Base-by-base conservation (phyloP, 2,888 invertebrate genomes). In the Didymodactylos carnosus region DNA sequence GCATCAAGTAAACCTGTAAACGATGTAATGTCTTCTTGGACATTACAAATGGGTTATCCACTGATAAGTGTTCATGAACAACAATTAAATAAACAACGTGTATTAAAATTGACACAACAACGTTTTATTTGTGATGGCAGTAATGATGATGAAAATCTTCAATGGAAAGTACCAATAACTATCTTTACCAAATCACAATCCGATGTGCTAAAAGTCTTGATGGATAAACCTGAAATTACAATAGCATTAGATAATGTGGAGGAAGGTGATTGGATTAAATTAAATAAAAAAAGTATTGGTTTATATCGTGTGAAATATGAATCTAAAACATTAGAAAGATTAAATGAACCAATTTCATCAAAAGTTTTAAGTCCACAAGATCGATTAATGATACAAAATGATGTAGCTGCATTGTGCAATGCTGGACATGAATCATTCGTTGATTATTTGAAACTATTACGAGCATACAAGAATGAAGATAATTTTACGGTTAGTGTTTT, bases 401-500 rank as follows among this genome's bases (percentile, higher is more conserved):
- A 73, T 70, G 49, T 62, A 23, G 69, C 70, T 70, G 69, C 73
- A 23, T 70, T 94, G 85, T 81, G 80, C 23, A 90, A 85, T 72
- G 90, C 93, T 6, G 94, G 94, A 0, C 88, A 89, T 77, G 87
- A 89, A 7, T 88, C 89, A 75, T 91, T 92, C 16, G 89, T 89
- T 0, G 84, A 91, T 81, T 89, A 90, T 1, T 84, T 95, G 73
- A 88, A 89, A 80, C 86, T 94, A 19, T 88, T 92, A 80, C 88
- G 89, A 79, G 91, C 92, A 0, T 93, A 89, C 81, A 87, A 88
- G 77, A 88, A 90, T 78, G 94, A 95, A 83, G 88, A 88, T 46
- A 91, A 94, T 83, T 95, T 90, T 84, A 92, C 93, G 0, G 94
- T 94, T 0, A 95, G 74, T n/a, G n/a, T n/a, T n/a, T n/a, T n/a